Evolutionary conservation across 2,113 vertebrate species (phyloP), one percentile per base, ranked within the genome.

Genomic region (Oreocharis arfaki): DNA sequence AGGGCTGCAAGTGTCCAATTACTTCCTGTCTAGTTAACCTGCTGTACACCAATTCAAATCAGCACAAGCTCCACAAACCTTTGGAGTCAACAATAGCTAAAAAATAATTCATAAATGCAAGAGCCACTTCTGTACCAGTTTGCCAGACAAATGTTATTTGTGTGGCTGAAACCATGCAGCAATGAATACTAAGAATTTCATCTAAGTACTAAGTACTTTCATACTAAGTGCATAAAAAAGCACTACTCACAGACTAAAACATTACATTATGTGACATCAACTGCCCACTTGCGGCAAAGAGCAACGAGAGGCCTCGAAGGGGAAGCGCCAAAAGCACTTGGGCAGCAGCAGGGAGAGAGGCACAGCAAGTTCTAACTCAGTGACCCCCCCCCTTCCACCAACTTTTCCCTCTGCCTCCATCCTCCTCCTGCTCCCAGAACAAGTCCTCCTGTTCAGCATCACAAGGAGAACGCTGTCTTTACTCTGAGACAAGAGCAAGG

Each of bases 231-330:
- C n/a, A 70, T 20, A 23, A 82, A 67, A 86, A 87, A 47, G 21
- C 24, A 69, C 13, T 2, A 47, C 13, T 22, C 50, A 46, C 22
- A 65, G 20, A 17, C 19, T 49, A 46, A 60, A 83, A 28, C 9
- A 16, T 13, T 2, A 13, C 1, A 3, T 19, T 82, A 9, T 74
- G 47, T 86, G 53, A 64, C 39, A 83, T 35, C 33, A 7, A 5
- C n/a, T 32, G 30, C 46, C 30, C 53, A 32, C 39, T 52, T 35
- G 46, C 19, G 69, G 41, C 33, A 20, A 42, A 88, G 24, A 60
- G 24, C 44, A 65, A 39, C 0, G 4, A 76, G 8, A 78, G 14
- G 16, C 15, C 27, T 56, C 9, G 2, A 11, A 3, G 3, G 3
- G 16, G 19, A 65, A 78, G 12, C 9, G 37, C 64, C 57, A 57